Evolutionary conservation across 2,888 invertebrate genomes (phyloP).

Genomic region (Agrypnus murinus): DNA sequence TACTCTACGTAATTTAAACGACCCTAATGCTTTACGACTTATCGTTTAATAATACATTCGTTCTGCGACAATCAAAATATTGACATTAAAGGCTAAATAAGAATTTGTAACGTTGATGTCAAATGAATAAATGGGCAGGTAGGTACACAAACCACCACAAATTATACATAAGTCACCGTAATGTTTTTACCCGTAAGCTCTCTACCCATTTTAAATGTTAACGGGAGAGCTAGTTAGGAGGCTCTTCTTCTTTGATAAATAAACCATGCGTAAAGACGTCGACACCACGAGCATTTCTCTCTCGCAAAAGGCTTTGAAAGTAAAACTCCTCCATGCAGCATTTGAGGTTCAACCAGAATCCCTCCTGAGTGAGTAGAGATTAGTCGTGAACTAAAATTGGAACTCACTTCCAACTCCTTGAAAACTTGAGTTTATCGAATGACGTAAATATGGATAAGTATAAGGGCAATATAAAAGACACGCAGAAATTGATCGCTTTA

Average conservation of each 20-base stretch:
- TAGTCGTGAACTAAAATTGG: conserved; percentile 29
- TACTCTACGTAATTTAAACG: too few relatives aligned
- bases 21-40: too few relatives aligned
- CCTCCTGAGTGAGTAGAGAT: conserved; percentile 25
- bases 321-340: conserved; percentile 30
- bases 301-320: conserved; percentile 28
- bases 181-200: conserved; percentile 30
- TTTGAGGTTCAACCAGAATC: conserved; percentile 19
- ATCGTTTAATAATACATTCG: too few relatives aligned
- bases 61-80: too few relatives aligned
- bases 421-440: conserved; percentile 5
- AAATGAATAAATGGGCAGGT: too few relatives aligned
- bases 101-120: too few relatives aligned
- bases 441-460: conserved; percentile 9
- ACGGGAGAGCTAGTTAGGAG: conserved; percentile 25
- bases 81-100: too few relatives aligned
- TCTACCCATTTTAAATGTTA: conserved; percentile 33
- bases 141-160: too few relatives aligned
- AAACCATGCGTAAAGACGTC: conserved; percentile 44
- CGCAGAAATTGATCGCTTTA: neutral
- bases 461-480: neutral
- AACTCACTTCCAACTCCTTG: conserved; percentile 13
- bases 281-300: conserved; percentile 26
- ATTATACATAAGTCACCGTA: neutral
- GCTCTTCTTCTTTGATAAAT: conserved; percentile 35